Conservation (phyloP, 2,797 vertebrate species). For the Carapus acus region DNA sequence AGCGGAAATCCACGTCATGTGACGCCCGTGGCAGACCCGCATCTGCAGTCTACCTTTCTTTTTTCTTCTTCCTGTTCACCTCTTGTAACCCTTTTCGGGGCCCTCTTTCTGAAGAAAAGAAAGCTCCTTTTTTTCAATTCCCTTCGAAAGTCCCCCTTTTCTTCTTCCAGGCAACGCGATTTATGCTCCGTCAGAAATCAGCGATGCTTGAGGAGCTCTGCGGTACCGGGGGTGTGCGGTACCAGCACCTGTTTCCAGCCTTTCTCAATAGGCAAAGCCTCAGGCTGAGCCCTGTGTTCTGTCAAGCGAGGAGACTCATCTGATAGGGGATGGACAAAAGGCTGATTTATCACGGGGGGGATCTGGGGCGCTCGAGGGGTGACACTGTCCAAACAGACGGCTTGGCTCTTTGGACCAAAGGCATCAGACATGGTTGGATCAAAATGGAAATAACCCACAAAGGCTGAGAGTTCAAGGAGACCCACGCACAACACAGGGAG, state of each 20-base stretch:
- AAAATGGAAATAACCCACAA: constrained; percentile 48
- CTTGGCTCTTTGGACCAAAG: constrained; percentile 61
- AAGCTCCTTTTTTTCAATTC: constrained; percentile 41
- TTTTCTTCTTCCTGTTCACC: constrained; percentile 33
- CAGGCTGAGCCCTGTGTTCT: constrained; percentile 47
- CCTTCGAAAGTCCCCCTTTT: constrained; percentile 50
- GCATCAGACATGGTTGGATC: constrained; percentile 58
- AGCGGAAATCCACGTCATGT: constrained; percentile 77
- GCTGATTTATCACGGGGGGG: constrained; percentile 52
- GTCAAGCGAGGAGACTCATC: constrained; percentile 54
- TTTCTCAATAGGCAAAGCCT: constrained; percentile 48
- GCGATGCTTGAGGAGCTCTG: constrained; percentile 53
- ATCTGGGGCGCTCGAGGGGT: too few species aligned
- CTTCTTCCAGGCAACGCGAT: constrained; percentile 53
- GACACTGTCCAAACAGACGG: constrained; percentile 56
- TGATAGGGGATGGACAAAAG: constrained; percentile 54
- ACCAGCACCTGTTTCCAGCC: constrained; percentile 59
- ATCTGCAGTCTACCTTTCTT: constrained; percentile 45
- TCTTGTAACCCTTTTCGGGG: constrained; percentile 39
- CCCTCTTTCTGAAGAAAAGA: constrained; percentile 37
- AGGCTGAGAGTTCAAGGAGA: constrained; percentile 38
- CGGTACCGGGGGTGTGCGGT: constrained; percentile 13
- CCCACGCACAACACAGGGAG: constrained; percentile 15
- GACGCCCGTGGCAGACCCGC: constrained; percentile 72
- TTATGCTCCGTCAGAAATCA: constrained; percentile 61